Evolutionary conservation across 2,888 invertebrate species (phyloP), one percentile per base, ranked within the genome.

Genomic region (Pachycephus smyrnensis): DNA sequence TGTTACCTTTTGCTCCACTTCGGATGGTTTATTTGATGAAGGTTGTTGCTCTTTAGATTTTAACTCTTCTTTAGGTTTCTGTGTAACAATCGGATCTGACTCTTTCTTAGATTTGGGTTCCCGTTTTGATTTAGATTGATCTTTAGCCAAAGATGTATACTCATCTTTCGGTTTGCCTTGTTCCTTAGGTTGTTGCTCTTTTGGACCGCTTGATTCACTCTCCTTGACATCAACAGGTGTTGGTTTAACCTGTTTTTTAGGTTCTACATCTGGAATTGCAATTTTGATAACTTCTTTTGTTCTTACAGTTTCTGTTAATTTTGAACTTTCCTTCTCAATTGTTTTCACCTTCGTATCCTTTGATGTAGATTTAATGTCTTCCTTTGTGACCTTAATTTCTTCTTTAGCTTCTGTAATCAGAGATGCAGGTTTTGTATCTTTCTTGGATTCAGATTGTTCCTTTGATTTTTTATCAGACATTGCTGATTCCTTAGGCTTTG

Each of bases 311-410:
- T 79, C 79, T 78, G 76, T 73, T 77, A 81, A 71, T 75, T 75
- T 77, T 69, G 79, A 69, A 76, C 78, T 78, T 76, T 80, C 73
- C 32, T 73, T 55, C n/a, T 31, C 40, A 69, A 68, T 37, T 76
- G 68, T 77, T 81, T 76, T 76, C 33, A 69, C 76, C 82, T 76
- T 82, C 69, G 79, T 75, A 79, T 83, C 77, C 55, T 77, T 77
- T 90, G 92, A 86, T 92, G 92, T 75, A 92, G 81, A 69, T 88
- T 87, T 36, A 23, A 90, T 90, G 30, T 91, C 90, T 84, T 91
- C 91, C 1, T 87, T 86, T 4, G 87, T 89, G 69, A 83, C 87
- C 37, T 86, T 87, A 6, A 91, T 82, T 68, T 89, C 90, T 75
- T 89, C 88, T 82, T 91, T 92, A 77, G 90, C 86, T 79, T 88